Evolutionary conservation across 2,797 vertebrate species (phyloP).

Genomic region (Oryzias sinensis): DNA sequence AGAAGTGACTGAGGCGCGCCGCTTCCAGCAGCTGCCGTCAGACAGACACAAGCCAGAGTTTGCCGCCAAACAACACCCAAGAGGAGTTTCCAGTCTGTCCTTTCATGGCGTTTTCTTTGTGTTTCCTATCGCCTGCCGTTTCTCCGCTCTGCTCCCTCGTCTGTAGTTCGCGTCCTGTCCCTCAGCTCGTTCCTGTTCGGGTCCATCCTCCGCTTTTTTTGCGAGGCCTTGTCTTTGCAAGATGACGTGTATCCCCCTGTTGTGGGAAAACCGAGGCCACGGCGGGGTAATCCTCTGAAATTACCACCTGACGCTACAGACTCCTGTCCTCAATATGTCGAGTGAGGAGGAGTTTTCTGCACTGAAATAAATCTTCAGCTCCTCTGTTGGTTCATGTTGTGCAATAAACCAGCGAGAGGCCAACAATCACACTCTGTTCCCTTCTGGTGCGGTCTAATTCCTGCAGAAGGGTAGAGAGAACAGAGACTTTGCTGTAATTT

Average conservation of each 20-base stretch:
- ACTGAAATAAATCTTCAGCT: constrained; percentile 23
- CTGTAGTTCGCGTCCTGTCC: not conserved
- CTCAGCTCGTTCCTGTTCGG: constrained; percentile 77
- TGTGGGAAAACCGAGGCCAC: constrained; percentile 81
- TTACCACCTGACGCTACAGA: constrained; percentile 2
- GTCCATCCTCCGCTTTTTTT: constrained; percentile 87
- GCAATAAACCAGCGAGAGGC: constrained; percentile 9
- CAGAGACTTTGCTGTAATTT: constrained; percentile 15
- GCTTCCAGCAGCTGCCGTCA: constrained; percentile 81
- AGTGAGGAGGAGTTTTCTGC: constrained; percentile 11
- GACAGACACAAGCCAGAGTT: constrained; percentile 35
- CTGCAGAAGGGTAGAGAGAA: constrained; percentile 1
- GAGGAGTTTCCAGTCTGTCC: too few relatives aligned
- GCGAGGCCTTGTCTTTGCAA: constrained; percentile 90
- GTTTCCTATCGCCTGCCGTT: constrained; percentile 43
- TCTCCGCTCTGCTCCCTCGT: constrained; percentile 24
- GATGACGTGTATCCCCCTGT: constrained; percentile 82
- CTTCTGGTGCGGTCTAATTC: constrained; percentile 23
- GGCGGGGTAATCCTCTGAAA: constrained; percentile 33
- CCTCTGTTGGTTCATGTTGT: constrained; percentile 10
- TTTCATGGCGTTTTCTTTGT: constrained; percentile 22
- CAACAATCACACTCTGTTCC: not conserved
- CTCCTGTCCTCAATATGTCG: not conserved
- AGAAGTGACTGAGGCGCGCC: constrained; percentile 11
- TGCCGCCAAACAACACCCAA: constrained; percentile 42